These are phyloP conservation scores for Archivesica marissinica DNA, from an alignment of 1,140 invertebrate genomes.

Conservation along the genomic window DNA sequence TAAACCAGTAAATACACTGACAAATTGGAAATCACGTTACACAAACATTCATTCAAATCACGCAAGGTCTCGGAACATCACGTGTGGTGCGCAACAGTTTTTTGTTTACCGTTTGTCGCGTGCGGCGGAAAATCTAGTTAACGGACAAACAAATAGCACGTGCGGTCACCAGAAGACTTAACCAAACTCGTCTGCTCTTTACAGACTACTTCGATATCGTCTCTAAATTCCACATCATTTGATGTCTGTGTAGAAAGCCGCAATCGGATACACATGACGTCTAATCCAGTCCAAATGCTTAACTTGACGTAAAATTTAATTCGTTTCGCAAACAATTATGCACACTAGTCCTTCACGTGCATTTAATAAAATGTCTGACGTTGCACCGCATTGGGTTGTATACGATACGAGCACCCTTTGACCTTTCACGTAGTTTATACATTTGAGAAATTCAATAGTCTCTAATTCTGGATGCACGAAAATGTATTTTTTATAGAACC, in stretches of 20 bases:
- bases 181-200: conserved; percentile 7
- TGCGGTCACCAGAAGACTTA: conserved; percentile 35
- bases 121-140: conserved; percentile 40
- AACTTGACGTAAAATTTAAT: conserved; percentile 51
- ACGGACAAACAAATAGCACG: conserved; percentile 29
- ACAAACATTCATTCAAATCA: conserved; percentile 18
- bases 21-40: neutral
- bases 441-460: conserved; percentile 2
- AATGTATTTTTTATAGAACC: neutral
- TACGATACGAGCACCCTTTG: conserved; percentile 1
- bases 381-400: neutral
- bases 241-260: neutral
- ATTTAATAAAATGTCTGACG: conserved; percentile 21
- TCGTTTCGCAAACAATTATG: conserved; percentile 19
- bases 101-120: conserved; percentile 47
- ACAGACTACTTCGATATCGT: neutral
- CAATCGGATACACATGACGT: conserved; percentile 5
- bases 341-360: neutral
- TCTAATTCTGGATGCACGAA: neutral
- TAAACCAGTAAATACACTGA: too few relatives aligned
- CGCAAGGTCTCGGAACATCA: conserved; percentile 4
- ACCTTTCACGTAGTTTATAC: conserved; percentile 37
- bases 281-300: conserved; percentile 46
- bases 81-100: neutral
- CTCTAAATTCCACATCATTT: neutral